Conservation (phyloP, 2,888 invertebrate genomes). For the Anoplius nigerrimus region DNA sequence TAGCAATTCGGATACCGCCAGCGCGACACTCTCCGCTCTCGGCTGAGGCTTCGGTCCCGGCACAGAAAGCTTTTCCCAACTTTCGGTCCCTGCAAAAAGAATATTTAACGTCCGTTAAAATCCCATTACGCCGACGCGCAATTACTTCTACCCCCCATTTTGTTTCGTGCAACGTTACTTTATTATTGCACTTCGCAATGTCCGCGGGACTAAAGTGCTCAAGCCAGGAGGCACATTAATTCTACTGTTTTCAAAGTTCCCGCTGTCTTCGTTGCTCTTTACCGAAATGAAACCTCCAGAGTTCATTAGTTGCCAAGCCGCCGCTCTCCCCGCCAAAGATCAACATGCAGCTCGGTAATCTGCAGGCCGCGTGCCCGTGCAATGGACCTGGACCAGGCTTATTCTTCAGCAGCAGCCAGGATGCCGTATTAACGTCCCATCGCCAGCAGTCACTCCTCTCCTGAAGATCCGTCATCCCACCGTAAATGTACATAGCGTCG, state of each 20-base stretch:
- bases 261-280: conserved; percentile 52
- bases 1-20: conserved; percentile 79
- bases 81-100: conserved; percentile 79
- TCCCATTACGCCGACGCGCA: background rate
- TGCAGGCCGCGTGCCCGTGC: conserved; percentile 87
- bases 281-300: conserved; percentile 92
- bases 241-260: background rate
- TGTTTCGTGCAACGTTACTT: too few relatives aligned
- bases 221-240: background rate
- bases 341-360: conserved; percentile 85
- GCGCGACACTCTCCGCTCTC: conserved; percentile 82
- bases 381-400: conserved; percentile 83
- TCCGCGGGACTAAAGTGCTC: too few relatives aligned
- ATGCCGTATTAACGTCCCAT: conserved; percentile 81
- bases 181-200: too few relatives aligned
- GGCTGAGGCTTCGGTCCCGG: conserved; percentile 81
- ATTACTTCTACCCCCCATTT: background rate
- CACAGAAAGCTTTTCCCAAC: conserved; percentile 84
- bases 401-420: conserved; percentile 81
- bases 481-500: conserved; percentile 90
- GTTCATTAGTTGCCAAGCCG: conserved; percentile 84
- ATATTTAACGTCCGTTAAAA: background rate
- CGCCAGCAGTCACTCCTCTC: conserved; percentile 87
- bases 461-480: conserved; percentile 90
- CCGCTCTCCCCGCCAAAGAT: conserved; percentile 87